Evolutionary conservation across 2,888 invertebrate species (phyloP), one percentile per base, ranked within the genome.

Genomic region (Clistopyga incitator): DNA sequence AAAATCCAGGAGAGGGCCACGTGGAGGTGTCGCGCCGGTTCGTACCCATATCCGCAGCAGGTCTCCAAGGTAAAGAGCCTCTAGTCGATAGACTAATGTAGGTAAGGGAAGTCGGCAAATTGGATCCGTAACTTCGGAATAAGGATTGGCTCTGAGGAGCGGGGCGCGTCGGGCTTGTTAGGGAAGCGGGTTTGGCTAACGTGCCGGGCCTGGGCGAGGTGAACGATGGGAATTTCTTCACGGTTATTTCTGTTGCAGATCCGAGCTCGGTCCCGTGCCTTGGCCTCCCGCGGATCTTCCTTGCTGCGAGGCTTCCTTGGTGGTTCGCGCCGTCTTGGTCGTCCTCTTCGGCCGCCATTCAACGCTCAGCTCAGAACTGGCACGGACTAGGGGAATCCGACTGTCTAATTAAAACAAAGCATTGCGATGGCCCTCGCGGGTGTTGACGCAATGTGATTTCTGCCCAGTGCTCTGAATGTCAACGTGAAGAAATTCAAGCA

Each of bases 21-120:
- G 91, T 90, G 91, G 90, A 91, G 90, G 88, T 89, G 88, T 92
- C 94, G 92, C 92, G 91, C 93, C 94, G 92, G 94, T 89, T 94
- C 95, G 95, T 95, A 95, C 95, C 95, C 94, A 95, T 95, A 95
- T 95, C 95, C 95, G 95, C 95, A 96, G 95, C 95, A 95, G 96
- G 95, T 96, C 95, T 96, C 95, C 95, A 95, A 96, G 95, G 95
- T 95, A 94, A 90, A 94, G 94, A 95, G 95, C 95, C 95, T 95
- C 95, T 95, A 94, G 85, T 84, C 94, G 94, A 94, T 95, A 94
- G 95, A 95, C 94, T 94, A 95, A 95, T 95, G 95, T 95, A 95
- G 95, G 94, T 95, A 95, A 95, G 95, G 94, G 95, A 95, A 95
- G 95, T 95, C 95, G 95, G 95, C 95, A 96, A 95, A 95, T 94